A percentile compares a stretch with the other conserved stretches of the same genome.
Conservation (phyloP, 2,113 vertebrate species). For the Sylvietta virens region DNA sequence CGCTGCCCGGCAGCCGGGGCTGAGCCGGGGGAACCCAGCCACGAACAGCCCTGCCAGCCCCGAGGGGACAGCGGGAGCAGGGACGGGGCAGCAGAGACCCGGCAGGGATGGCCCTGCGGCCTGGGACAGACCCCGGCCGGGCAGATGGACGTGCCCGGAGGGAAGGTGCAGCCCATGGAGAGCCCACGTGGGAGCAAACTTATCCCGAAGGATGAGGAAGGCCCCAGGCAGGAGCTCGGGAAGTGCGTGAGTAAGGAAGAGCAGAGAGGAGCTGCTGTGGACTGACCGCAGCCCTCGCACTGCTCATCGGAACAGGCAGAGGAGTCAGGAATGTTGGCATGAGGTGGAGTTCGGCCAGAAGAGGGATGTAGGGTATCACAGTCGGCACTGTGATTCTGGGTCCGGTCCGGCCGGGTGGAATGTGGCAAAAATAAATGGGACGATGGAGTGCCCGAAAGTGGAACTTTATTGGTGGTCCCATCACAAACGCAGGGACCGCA, state of each 20-base stretch:
- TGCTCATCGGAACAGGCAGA: rapidly evolving
- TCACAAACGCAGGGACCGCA: no score
- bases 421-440: no score
- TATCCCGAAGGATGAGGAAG: not conserved
- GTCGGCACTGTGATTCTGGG: no score
- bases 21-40: not conserved
- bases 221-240: not conserved
- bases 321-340: not conserved
- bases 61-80: not conserved
- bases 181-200: not conserved
- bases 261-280: rapidly evolving
- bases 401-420: no score
- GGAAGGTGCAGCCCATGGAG: not conserved
- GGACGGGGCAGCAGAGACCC: no score
- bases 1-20: not conserved
- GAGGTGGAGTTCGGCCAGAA: not conserved
- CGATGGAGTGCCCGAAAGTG: no score
- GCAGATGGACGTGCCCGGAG: rapidly evolving
- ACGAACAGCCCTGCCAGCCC: not conserved
- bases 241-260: rapidly evolving
- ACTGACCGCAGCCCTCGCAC: rapidly evolving
- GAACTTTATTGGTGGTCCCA: no score
- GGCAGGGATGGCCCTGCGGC: not conserved
- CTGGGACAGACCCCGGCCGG: not conserved
- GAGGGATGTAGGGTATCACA: no score